Conservation (phyloP, 2,797 vertebrate species). For the Xenopus petersii region DNA sequence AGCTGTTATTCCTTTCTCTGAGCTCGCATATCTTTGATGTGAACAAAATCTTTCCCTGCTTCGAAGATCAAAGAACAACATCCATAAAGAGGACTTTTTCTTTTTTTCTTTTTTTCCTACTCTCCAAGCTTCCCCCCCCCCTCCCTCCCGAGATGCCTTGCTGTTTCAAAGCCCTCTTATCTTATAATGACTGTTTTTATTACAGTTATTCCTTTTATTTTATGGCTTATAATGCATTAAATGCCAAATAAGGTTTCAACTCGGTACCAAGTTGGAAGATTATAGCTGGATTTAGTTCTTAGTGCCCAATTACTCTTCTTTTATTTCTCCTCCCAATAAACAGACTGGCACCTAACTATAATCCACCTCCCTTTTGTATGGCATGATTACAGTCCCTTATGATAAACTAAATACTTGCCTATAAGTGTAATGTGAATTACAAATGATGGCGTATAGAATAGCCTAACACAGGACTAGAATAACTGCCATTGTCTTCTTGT, state of each 20-base stretch:
- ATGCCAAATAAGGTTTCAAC: constrained; percentile 21
- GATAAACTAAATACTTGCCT: too few species aligned
- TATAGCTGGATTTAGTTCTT: constrained; percentile 8
- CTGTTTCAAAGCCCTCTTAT: constrained; percentile 43
- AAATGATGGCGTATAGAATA: too few species aligned
- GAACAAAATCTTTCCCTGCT: constrained; percentile 50
- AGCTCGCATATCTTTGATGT: constrained; percentile 47
- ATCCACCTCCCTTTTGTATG: too few species aligned
- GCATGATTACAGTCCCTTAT: too few species aligned
- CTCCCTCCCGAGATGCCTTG: constrained; percentile 45
- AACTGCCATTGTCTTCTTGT: too few species aligned
- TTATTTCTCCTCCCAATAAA: too few species aligned
- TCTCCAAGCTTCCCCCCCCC: constrained; percentile 14
- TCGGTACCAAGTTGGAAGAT: constrained; percentile 17
- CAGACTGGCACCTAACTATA: too few species aligned
- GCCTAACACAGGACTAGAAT: too few species aligned
- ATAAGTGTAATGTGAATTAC: too few species aligned
- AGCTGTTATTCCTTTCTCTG: constrained; percentile 46
- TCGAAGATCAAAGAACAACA: constrained; percentile 47
- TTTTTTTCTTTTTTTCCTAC: constrained; percentile 18
- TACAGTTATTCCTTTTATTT: constrained; percentile 40
- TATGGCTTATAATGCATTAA: constrained; percentile 36
- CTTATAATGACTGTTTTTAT: constrained; percentile 43
- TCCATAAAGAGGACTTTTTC: constrained; percentile 36
- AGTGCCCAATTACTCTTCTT: too few species aligned